Conservation (phyloP, 2,797 vertebrate species). For the Typhlichthys subterraneus region DNA sequence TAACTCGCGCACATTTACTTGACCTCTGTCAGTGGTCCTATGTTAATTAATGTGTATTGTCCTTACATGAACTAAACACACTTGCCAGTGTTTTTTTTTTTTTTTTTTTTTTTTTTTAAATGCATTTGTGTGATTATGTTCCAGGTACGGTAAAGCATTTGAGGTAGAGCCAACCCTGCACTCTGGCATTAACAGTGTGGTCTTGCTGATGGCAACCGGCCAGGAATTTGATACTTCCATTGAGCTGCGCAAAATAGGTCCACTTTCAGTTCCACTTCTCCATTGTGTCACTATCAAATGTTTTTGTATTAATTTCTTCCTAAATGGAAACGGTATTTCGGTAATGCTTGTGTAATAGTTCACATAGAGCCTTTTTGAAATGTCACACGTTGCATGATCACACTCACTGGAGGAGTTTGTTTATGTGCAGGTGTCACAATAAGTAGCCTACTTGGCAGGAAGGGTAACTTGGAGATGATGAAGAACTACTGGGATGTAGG, state of each 20-base stretch:
- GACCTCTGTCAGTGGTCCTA: too few relatives aligned
- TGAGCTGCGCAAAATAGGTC: conserved; percentile 87
- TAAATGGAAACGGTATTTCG: not conserved
- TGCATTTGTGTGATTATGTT: not conserved
- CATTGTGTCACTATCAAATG: not conserved
- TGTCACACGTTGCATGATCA: too few relatives aligned
- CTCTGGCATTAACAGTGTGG: conserved; percentile 86
- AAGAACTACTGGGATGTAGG: conserved; percentile 92
- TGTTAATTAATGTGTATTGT: too few relatives aligned
- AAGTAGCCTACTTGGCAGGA: conserved; percentile 85
- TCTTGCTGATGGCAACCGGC: conserved; percentile 86
- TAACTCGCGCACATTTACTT: too few relatives aligned
- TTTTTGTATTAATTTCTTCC: too few relatives aligned
- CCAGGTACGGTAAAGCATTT: conserved; percentile 90
- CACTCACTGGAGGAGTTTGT: too few relatives aligned
- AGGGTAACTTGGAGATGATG: conserved; percentile 90
- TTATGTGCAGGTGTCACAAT: conserved; percentile 82
- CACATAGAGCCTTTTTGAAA: not conserved
- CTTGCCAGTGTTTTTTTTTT: too few relatives aligned
- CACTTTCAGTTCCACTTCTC: not conserved
- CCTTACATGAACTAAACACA: too few relatives aligned
- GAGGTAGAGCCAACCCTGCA: conserved; percentile 86
- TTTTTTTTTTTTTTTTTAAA: not conserved
- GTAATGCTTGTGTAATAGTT: not conserved
- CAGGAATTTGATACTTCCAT: conserved; percentile 84